Evolutionary conservation across 2,888 invertebrate genomes (phyloP).

Genomic region (Anoplius nigerrimus): DNA sequence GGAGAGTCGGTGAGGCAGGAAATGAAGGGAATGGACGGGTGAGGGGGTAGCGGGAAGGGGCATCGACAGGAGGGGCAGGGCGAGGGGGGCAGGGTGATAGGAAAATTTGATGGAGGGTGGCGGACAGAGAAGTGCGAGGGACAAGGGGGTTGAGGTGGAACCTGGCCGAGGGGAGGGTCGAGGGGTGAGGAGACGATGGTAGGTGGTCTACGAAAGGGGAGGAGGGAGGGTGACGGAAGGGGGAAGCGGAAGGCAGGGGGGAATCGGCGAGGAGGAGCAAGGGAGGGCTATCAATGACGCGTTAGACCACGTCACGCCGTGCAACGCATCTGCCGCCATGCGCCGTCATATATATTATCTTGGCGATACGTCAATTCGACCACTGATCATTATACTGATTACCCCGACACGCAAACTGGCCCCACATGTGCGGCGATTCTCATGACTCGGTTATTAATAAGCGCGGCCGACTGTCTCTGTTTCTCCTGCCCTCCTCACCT

Average conservation of each 20-base stretch:
- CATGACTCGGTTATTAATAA: constrained; percentile 62
- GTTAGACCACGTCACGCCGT: constrained; percentile 63
- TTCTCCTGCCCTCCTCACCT: not conserved
- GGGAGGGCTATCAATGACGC: constrained; percentile 67
- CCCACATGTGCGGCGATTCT: constrained; percentile 52
- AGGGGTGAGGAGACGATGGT: constrained; percentile 17
- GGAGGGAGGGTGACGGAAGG: constrained; percentile 24
- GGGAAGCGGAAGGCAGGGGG: constrained; percentile 21
- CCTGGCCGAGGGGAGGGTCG: constrained; percentile 19
- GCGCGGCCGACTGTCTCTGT: constrained; percentile 13
- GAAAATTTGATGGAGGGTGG: constrained; percentile 73
- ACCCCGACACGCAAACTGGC: constrained; percentile 55
- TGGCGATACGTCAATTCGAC: constrained; percentile 69
- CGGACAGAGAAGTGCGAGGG: constrained; percentile 37
- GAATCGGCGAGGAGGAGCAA: constrained; percentile 35
- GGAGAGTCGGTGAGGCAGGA: constrained; percentile 59
- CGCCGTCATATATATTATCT: constrained; percentile 66
- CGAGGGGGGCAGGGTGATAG: constrained; percentile 67
- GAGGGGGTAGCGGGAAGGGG: constrained; percentile 40
- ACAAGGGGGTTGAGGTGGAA: constrained; percentile 15
- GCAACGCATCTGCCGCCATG: constrained; percentile 69
- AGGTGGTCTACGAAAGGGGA: constrained; percentile 15
- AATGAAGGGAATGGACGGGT: constrained; percentile 64
- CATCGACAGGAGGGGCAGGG: constrained; percentile 58
- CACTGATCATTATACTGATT: constrained; percentile 70